A percentile compares a stretch with the other conserved stretches of the same genome.
These are phyloP conservation scores for Camelus bactrianus DNA, from an alignment of 2,113 vertebrate species.

Conservation along the genomic window DNA sequence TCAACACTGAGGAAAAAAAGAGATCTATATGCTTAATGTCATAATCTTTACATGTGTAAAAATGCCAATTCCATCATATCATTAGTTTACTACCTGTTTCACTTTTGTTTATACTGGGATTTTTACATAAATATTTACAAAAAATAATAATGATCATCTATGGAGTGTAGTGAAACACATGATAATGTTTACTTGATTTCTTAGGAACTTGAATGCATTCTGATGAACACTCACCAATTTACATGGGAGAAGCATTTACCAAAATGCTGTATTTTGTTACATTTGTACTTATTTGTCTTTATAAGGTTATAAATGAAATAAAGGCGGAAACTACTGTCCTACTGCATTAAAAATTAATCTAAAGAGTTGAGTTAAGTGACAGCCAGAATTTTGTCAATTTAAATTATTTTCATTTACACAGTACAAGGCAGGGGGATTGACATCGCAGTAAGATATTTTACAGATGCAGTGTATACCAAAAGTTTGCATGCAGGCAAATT, in stretches of 20 bases:
- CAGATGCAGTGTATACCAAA: background rate
- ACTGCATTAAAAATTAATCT: background rate
- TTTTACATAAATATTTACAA: background rate
- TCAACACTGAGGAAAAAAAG: background rate
- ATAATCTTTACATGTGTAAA: background rate
- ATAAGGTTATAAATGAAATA: background rate
- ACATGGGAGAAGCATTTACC: background rate
- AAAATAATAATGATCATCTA: background rate
- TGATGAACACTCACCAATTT: background rate
- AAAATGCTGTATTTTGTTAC: background rate
- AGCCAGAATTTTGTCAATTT: background rate
- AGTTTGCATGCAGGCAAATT: background rate
- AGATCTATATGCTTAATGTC: background rate
- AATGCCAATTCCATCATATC: background rate
- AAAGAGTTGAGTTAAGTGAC: background rate
- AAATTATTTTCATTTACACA: background rate
- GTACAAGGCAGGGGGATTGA: background rate
- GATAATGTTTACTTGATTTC: background rate
- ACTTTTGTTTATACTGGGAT: background rate
- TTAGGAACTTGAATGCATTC: background rate
- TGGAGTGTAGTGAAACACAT: background rate
- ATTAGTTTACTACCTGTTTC: background rate
- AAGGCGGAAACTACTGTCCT: background rate
- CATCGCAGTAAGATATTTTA: background rate
- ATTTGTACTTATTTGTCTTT: background rate